Evolutionary conservation across 1,140 invertebrate species (phyloP), one percentile per base, ranked within the genome.

Genomic region (Acromyrmex echinatior): DNA sequence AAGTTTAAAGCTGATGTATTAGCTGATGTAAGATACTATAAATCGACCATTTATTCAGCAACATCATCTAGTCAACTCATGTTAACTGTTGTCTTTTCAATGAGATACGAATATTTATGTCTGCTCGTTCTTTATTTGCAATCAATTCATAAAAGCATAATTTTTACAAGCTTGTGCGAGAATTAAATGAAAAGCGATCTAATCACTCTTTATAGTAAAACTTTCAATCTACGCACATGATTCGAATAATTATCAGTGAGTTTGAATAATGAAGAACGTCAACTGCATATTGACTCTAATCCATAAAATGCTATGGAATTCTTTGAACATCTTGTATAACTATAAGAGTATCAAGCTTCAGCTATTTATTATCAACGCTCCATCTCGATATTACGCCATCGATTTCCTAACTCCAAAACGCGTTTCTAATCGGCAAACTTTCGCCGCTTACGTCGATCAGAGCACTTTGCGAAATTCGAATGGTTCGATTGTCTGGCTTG

Each of bases 391-490:
- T 49, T 31, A 12, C 21, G n/a, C 39, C 12, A 14, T 49, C 39
- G 21, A 70, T 70, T 70, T 21, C 12, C 18, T 31, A 45, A 82
- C 39, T 74, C 9, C 25, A 25, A 18, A 82, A 82, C 70, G n/a
- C 39, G 14, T 18, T 49, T 28, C 68, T 82, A 82, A 82, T 74
- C 80, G 68, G 53, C n/a, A 63, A 84, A 84, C 80, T 84, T 84
- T 76, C 56, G 80, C 28, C 53, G 18, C 39, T 31, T 39, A 49
- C 9, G 68, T 74, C 68, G 80, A 28, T 62, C 70, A 18, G 56
- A 84, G 49, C 12, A 18, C 39, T 49, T 9, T 39, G 56, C 45
- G 14, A 84, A 45, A 81, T 71, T 58, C 31, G 51, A 16, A 62
- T 60, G 25, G 39, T 28, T 62, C 70, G 56, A 76, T 84, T 74